Base-by-base conservation (phyloP, 2,797 vertebrate species). In the Babyrousa celebensis region DNA sequence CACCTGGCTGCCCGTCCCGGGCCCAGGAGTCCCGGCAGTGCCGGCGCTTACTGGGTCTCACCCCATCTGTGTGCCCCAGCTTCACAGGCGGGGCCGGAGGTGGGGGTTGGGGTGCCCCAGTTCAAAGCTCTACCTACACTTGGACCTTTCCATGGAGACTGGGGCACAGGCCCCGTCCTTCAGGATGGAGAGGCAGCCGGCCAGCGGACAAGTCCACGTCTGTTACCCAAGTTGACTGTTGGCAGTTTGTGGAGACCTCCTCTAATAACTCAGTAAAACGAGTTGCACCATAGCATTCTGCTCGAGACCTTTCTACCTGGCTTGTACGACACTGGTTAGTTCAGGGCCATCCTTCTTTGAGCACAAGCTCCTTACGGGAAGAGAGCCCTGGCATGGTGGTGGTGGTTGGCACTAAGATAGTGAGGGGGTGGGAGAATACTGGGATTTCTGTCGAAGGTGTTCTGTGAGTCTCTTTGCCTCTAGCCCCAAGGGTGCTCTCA, bases 401-500 rank as follows among this genome's bases (percentile, higher is more conserved):
- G 36, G 36, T 36, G 36, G 36, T 36, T 36, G 36, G 36, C 36
- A 36, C 36, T 36, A 36, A 36, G 36, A 36, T 36, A 36, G 36
- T 36, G 36, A 36, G 36, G 36, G 36, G 36, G 36, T 36, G 36
- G 17, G 23, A 32, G 11, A 9, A 32, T 4, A 20, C 71, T 9
- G 62, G 11, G 2, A 1, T 15, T 14, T 9, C 6, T 3, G 8
- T 56, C 16, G 5, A 1, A 1, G 3, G 0, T 6, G 1, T 43
- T 82, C 52, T 58, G 6, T 5, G 48, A 23, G 63, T 23, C 40
- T 65, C 17, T 60, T 7, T 5, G 72, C 20, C 8, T 48, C 56
- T 29, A 15, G n/a, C 36, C 52, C 12, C 12, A 11, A 11, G 52
- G 40, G 12, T 6, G 3, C 65, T 43, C 58, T 7, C 1, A 21